These are phyloP conservation scores for Homalodisca vitripennis DNA, from an alignment of 1,140 invertebrate species.

Conservation along the genomic window DNA sequence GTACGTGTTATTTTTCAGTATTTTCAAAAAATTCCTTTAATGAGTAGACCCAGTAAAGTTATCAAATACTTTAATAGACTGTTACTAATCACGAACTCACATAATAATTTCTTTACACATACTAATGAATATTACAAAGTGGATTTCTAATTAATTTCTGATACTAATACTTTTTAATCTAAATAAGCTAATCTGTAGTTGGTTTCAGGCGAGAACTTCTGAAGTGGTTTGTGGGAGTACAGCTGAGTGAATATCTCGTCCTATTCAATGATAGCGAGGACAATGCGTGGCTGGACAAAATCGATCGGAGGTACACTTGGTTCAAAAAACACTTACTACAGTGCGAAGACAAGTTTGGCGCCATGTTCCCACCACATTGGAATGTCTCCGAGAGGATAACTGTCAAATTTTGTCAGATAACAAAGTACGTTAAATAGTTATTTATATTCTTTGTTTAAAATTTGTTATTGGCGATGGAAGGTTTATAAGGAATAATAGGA, in stretches of 20 bases:
- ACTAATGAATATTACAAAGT: too few species aligned
- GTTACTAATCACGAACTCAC: too few species aligned
- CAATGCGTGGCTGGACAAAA: slow-evolving; percentile 93
- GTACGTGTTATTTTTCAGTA: too few species aligned
- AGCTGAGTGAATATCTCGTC: slow-evolving; percentile 91
- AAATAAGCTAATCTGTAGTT: slow-evolving; percentile 31
- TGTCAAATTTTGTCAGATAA: slow-evolving; percentile 85
- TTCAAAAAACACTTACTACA: slow-evolving; percentile 95
- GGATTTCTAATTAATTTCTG: too few species aligned
- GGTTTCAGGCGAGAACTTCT: slow-evolving; percentile 67
- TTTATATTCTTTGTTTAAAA: too few species aligned
- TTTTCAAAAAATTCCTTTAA: too few species aligned
- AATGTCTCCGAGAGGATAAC: slow-evolving; percentile 93
- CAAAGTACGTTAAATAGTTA: slow-evolving; percentile 58
- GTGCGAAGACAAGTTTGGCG: slow-evolving; percentile 90
- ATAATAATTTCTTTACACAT: too few species aligned
- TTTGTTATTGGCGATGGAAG: too few species aligned
- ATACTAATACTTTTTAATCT: too few species aligned
- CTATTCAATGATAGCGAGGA: slow-evolving; percentile 95
- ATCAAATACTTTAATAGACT: too few species aligned
- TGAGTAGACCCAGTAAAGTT: too few species aligned
- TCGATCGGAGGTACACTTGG: slow-evolving; percentile 95
- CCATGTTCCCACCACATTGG: slow-evolving; percentile 91
- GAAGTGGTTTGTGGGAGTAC: slow-evolving; percentile 86
- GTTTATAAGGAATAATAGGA: neutral